phyloP scores from a whole-genome alignment of 2,797 vertebrate genomes.

The Apogon talboti region DNA sequence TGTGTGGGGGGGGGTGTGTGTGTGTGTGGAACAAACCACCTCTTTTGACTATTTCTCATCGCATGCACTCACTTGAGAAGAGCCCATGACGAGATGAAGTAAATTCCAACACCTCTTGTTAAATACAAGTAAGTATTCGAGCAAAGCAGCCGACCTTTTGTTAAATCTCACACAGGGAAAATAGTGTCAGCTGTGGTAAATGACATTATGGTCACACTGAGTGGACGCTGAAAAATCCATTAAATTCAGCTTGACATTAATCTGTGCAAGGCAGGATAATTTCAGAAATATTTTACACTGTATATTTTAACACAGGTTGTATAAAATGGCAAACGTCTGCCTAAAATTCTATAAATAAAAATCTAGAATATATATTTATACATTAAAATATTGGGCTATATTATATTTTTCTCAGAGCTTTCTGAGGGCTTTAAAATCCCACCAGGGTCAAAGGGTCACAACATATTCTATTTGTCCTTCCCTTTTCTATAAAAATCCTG shows the following conservation, averaged over 20 bases:
- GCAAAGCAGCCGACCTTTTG: conserved; percentile 41
- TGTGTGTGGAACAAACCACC: conserved; percentile 33
- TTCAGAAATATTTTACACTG: neutral
- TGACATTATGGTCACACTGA: conserved; percentile 16
- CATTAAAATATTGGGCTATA: neutral
- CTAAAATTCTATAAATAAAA: neutral
- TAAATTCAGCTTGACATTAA: neutral
- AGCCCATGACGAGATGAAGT: conserved; percentile 44
- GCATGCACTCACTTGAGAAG: conserved; percentile 43
- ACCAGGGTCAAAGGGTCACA: neutral
- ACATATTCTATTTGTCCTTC: neutral
- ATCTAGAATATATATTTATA: neutral
- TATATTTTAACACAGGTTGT: neutral
- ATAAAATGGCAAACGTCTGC: neutral
- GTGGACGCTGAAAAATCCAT: neutral
- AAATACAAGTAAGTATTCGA: conserved; percentile 48
- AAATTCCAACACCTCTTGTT: conserved; percentile 59
- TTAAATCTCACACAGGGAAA: conserved; percentile 31
- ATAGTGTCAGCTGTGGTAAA: conserved; percentile 10
- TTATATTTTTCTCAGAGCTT: neutral
- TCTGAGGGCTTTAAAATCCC: neutral
- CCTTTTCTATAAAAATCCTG: conserved; percentile 4
- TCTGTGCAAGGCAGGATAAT: neutral
- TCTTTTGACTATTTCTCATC: conserved; percentile 44
- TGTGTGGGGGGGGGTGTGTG: conserved; percentile 20